A percentile compares a stretch with the other conserved stretches of the same genome.
phyloP scores from a whole-genome alignment of 2,888 invertebrate genomes.

The Ceraclea dissimilis region DNA sequence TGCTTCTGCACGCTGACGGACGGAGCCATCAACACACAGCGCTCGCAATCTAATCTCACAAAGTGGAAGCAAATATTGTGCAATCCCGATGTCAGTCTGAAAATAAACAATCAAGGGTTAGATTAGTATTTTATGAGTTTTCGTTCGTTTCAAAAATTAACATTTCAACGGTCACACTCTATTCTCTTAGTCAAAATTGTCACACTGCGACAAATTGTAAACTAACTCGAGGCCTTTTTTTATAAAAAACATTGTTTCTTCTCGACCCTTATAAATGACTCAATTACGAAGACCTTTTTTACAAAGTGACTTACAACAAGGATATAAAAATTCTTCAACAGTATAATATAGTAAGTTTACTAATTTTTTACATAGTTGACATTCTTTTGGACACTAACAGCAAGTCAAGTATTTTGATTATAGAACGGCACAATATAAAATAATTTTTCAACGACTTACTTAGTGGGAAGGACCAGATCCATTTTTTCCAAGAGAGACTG shows the following conservation, averaged over 20 bases:
- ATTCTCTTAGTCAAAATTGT: not conserved
- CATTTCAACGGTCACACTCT: not conserved
- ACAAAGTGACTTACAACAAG: too few relatives aligned
- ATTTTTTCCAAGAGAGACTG: slow-evolving; percentile 66
- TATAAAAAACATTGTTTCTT: too few relatives aligned
- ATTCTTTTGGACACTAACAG: too few relatives aligned
- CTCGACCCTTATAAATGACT: too few relatives aligned
- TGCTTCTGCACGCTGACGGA: slow-evolving; percentile 36
- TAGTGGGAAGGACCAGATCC: slow-evolving; percentile 50
- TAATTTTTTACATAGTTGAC: too few relatives aligned
- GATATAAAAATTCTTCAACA: too few relatives aligned
- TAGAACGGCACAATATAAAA: too few relatives aligned
- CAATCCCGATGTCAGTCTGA: slow-evolving; percentile 58
- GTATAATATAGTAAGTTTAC: too few relatives aligned
- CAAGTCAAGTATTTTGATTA: too few relatives aligned
- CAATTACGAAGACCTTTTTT: too few relatives aligned
- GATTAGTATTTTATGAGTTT: not conserved
- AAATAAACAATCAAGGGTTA: slow-evolving; percentile 3
- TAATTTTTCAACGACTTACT: slow-evolving; percentile 27
- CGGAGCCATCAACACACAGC: slow-evolving; percentile 65
- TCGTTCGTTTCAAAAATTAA: not conserved
- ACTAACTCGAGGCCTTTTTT: too few relatives aligned
- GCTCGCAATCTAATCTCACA: slow-evolving; percentile 61
- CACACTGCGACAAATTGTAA: too few relatives aligned
- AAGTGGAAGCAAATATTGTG: slow-evolving; percentile 71